Base-by-base conservation (phyloP, 2,888 invertebrate genomes). In the Hemaris fuciformis region DNA sequence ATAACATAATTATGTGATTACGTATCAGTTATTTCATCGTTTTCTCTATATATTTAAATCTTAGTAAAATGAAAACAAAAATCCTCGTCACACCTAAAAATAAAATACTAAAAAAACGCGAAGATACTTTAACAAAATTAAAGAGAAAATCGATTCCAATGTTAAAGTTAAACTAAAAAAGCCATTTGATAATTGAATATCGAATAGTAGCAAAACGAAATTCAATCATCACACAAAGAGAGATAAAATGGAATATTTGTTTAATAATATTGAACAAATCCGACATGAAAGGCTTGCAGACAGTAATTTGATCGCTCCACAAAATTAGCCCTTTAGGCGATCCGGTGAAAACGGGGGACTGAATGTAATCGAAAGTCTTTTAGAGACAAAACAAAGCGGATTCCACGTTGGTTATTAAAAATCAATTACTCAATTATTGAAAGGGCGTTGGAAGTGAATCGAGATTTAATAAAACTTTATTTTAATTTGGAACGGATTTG, bases 221-320 rank as follows among this genome's bases (percentile, higher is more conserved):
- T 59, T 18, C 43, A 59, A 59, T 59, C 27, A 18, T 43, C 43
- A 15, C 23, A 42, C 41, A 59, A 43, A 59, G 27, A 4, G n/a
- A 43, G 18, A 43, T 42, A 18, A 58, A 10, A 43, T 27, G 69
- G 69, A 66, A 66, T 68, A 69, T 70, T 70, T 70, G 68, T 76
- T 72, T 71, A 77, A 75, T 75, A 73, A 77, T 78, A 76, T 75
- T 75, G 68, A 64, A 63, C 64, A 73, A 74, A 74, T 72, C 73
- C 68, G 43, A 62, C 63, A 72, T 73, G 74, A 72, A 79, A 76
- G 70, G 76, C 74, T 79, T 70, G 60, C 45, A 66, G 70, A 80
- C 77, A 82, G 81, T 77, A 82, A 83, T 82, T 79, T 78, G 76
- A 82, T 77, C 78, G 78, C 74, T 76, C 74, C 71, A 71, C 74